phyloP scores from a whole-genome alignment of 1,140 invertebrate genomes.

The Parapsyche elsis region DNA sequence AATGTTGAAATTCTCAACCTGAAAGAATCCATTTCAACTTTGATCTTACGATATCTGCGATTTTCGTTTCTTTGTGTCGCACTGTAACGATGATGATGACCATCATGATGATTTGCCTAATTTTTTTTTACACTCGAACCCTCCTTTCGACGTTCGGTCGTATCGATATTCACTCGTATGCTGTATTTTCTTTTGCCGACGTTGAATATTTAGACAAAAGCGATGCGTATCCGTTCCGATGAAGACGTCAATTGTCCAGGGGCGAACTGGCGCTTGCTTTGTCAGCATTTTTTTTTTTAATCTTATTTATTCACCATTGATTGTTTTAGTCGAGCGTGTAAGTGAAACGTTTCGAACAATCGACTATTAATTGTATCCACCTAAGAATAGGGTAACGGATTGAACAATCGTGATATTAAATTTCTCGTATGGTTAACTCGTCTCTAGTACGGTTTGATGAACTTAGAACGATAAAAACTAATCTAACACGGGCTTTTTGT shows the following conservation, averaged over 20 bases:
- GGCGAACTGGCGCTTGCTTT: constrained; percentile 8
- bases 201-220: constrained; percentile 43
- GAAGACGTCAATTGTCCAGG: constrained; percentile 45
- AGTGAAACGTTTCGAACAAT: constrained; percentile 15
- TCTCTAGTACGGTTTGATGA: too few species aligned
- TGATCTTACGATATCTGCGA: not conserved
- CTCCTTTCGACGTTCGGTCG: not conserved
- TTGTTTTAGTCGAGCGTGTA: not conserved
- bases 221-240: constrained; percentile 32
- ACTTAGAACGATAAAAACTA: too few species aligned
- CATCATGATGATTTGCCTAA: constrained; percentile 31
- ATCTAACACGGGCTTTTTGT: too few species aligned
- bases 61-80: not conserved
- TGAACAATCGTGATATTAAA: not conserved
- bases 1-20: not conserved
- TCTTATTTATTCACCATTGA: not conserved
- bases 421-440: too few species aligned
- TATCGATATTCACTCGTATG: constrained; percentile 2
- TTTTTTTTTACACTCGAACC: not conserved
- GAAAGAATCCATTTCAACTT: constrained; percentile 6
- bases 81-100: not conserved
- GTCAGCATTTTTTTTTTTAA: constrained; percentile 10
- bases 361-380: not conserved
- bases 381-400: not conserved
- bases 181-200: not conserved